Evolutionary conservation across 1,140 invertebrate species (phyloP).

Genomic region (Drosophila aff.): DNA sequence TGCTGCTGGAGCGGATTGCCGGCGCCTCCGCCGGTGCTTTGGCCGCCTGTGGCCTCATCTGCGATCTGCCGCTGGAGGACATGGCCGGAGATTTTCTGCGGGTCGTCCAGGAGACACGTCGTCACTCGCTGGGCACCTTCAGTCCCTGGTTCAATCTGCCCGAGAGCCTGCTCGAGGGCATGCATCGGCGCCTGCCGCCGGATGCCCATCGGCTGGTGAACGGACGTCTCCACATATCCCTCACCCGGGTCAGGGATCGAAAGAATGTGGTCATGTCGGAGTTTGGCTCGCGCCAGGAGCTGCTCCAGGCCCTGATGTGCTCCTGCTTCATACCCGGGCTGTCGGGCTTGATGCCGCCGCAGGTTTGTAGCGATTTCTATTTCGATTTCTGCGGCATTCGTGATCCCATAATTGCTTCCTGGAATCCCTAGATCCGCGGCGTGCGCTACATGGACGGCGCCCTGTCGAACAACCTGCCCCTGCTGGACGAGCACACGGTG

Average conservation of each 20-base stretch:
- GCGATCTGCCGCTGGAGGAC: slow-evolving; percentile 96
- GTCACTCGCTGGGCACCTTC: slow-evolving; percentile 95
- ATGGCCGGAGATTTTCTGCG: slow-evolving; percentile 94
- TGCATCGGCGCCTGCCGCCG: slow-evolving; percentile 94
- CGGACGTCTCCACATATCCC: slow-evolving; percentile 96
- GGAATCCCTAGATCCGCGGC: slow-evolving; percentile 89
- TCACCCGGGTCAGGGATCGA: slow-evolving; percentile 97
- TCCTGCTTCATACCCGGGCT: slow-evolving; percentile 98
- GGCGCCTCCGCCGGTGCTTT: slow-evolving; percentile 98
- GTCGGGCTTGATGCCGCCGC: slow-evolving; percentile 95
- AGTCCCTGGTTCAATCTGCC: slow-evolving; percentile 98
- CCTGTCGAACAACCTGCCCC: slow-evolving; percentile 97
- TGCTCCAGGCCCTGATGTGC: slow-evolving; percentile 96
- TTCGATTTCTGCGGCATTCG: not conserved
- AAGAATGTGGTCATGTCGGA: slow-evolving; percentile 97
- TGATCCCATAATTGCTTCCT: not conserved
- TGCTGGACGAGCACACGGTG: slow-evolving; percentile 97
- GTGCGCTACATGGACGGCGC: slow-evolving; percentile 98
- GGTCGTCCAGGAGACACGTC: slow-evolving; percentile 93
- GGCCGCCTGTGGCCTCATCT: slow-evolving; percentile 96
- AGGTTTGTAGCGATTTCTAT: slow-evolving; percentile 44
- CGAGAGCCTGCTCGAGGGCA: slow-evolving; percentile 92
- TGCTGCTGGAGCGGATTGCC: slow-evolving; percentile 95
- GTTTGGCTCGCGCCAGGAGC: slow-evolving; percentile 95
- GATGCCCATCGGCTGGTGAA: slow-evolving; percentile 96